Percentiles rank a stretch among this genome's conserved stretches.
phyloP scores from a whole-genome alignment of 2,888 invertebrate species.

The Caradrina kadenii region DNA sequence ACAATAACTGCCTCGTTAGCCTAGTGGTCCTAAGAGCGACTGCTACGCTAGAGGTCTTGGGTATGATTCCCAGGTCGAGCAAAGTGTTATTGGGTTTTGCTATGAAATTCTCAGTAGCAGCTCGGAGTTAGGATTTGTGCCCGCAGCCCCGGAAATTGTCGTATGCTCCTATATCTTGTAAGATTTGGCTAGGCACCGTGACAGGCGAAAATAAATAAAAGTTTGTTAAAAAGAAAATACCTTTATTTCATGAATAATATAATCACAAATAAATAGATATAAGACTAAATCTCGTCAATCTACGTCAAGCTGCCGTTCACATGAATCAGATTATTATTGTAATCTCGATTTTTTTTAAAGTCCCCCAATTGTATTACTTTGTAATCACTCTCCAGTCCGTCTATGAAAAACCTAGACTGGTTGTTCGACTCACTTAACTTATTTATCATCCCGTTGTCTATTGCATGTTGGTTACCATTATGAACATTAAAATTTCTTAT shows the following conservation, averaged over 20 bases:
- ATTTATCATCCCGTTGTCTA: neutral
- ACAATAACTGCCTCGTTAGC: too few species aligned
- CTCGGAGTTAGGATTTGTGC: too few species aligned
- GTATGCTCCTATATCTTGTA: too few species aligned
- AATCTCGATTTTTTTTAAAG: slow-evolving; percentile 21
- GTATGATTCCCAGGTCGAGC: too few species aligned
- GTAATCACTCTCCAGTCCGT: slow-evolving; percentile 67
- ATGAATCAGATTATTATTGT: slow-evolving; percentile 22
- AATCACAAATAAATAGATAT: slow-evolving; percentile 26
- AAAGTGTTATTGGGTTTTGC: too few species aligned
- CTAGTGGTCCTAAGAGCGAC: too few species aligned
- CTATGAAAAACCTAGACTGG: slow-evolving; percentile 71
- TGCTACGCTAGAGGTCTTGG: too few species aligned
- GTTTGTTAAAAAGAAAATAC: neutral
- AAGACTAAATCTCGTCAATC: too few species aligned
- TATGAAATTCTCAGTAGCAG: too few species aligned
- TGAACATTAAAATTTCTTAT: slow-evolving; percentile 56
- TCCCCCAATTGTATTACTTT: slow-evolving; percentile 53
- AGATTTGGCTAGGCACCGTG: too few species aligned
- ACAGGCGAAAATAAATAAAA: too few species aligned
- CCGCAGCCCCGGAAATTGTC: too few species aligned
- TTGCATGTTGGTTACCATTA: neutral
- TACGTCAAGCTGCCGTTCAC: slow-evolving; percentile 16
- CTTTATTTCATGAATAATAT: slow-evolving; percentile 34
- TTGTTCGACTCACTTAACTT: slow-evolving; percentile 49